Conservation (phyloP, 2,888 invertebrate genomes). For the Nemotelus nigrinus region DNA sequence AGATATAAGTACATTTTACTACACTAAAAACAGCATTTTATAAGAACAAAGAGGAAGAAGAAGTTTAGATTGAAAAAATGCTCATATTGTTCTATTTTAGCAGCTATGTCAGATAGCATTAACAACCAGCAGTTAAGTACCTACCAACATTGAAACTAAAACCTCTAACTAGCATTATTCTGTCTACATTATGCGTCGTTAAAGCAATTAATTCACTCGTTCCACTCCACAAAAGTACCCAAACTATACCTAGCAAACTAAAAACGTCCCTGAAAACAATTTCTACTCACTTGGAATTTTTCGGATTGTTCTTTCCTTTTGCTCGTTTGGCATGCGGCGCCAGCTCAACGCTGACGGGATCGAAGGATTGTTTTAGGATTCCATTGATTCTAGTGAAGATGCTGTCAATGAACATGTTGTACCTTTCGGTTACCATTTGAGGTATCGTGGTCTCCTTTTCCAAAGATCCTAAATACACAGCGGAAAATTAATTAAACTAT, state of each 20-base stretch:
- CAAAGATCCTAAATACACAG: slow-evolving; percentile 61
- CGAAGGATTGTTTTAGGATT: slow-evolving; percentile 81
- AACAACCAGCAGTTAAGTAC: not conserved
- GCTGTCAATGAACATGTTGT: slow-evolving; percentile 86
- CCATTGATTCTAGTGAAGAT: slow-evolving; percentile 84
- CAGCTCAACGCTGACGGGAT: slow-evolving; percentile 83
- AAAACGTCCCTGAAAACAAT: too few relatives aligned
- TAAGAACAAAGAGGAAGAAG: too few relatives aligned
- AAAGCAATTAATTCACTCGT: too few relatives aligned
- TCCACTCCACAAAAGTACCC: too few relatives aligned
- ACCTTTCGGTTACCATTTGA: slow-evolving; percentile 80
- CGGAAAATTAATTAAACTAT: slow-evolving; percentile 43
- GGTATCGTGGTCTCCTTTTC: slow-evolving; percentile 67
- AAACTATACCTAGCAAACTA: too few relatives aligned
- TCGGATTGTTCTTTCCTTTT: slow-evolving; percentile 29
- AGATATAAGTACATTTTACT: not conserved
- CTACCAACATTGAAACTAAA: too few relatives aligned
- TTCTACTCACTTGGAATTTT: slow-evolving; percentile 27
- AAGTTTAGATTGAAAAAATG: too few relatives aligned
- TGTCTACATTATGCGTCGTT: too few relatives aligned
- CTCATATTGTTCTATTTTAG: too few relatives aligned
- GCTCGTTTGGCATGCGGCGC: slow-evolving; percentile 59
- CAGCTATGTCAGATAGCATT: too few relatives aligned
- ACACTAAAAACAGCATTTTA: too few relatives aligned
- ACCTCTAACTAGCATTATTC: too few relatives aligned